Base-by-base conservation (phyloP, 2,797 vertebrate species). In the Rhinatrema bivittatum region DNA sequence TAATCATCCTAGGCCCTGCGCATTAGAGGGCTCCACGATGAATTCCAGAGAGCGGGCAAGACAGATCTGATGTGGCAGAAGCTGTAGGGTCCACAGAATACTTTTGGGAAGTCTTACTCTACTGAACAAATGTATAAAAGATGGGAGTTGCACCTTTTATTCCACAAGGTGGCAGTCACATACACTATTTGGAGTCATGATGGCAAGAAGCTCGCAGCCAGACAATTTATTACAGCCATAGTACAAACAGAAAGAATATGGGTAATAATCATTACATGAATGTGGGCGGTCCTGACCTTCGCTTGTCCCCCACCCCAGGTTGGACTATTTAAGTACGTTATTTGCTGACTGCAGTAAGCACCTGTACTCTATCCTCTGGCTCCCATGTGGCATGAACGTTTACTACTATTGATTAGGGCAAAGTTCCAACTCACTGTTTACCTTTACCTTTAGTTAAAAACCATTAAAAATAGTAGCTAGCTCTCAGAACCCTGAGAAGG, bases 361-460 rank as follows among this genome's bases (percentile, higher is more conserved):
- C 51, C 25, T 52, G 23, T 60, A 50, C 46, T 36, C 41, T 39
- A 44, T 53, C 72, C 65, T 53, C 68, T 62, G 42, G 48, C 55
- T 71, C 69, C 69, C 61, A 69, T 62, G 53, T 50, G 52, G 69
- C 68, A 73, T 75, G 84, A 79, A 74, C 73, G 81, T 87, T n/a
- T 87, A 86, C 81, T 78, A 70, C 72, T 81, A 79, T 81, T 70
- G 73, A 86, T 76, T 61, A 73, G 82, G 73, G 65, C 82, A 81
- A 84, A 88, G 81, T 87, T 82, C 84, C 70, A 76, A 68, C 69
- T 50, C 20, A 52, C 43, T 67, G 54, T 74, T 74, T 77, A 74
- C 64, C 47, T 67, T 59, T 38, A 61, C 29, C 29, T 39, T 25
- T 25, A 45, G 42, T 52, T 69, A 52, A 59, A 58, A 65, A 13